Evolutionary conservation across 1,140 invertebrate genomes (phyloP).

Genomic region (Temnothorax longispinosus): DNA sequence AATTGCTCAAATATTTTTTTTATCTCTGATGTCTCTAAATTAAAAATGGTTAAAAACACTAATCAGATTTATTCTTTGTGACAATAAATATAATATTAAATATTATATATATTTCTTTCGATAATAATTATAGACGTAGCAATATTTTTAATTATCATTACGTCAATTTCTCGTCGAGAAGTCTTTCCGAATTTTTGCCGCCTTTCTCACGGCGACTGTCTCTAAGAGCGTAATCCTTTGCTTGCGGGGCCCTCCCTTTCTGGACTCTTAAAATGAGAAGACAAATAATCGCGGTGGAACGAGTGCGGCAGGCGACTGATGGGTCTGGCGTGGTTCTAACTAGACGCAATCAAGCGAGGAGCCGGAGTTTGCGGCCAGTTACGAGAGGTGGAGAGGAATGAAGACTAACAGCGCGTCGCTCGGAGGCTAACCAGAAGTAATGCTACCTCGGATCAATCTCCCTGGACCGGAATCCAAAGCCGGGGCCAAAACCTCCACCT

Average conservation of each 20-base stretch:
- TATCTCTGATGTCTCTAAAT: not conserved
- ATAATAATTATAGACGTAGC: not conserved
- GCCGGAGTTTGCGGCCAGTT: constrained; percentile 78
- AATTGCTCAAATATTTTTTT: not conserved
- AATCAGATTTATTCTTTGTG: not conserved
- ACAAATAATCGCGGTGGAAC: constrained; percentile 83
- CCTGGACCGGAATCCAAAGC: constrained; percentile 75
- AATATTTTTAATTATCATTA: not conserved
- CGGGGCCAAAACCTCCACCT: constrained; percentile 61
- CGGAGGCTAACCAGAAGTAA: constrained; percentile 85
- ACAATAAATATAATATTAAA: not conserved
- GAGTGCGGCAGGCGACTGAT: constrained; percentile 81
- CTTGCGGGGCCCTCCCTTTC: constrained; percentile 32
- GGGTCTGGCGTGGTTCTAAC: constrained; percentile 82
- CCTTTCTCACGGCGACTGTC: not conserved
- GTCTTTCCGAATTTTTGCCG: not conserved
- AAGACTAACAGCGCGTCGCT: constrained; percentile 84
- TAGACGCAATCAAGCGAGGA: constrained; percentile 84
- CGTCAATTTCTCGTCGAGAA: not conserved
- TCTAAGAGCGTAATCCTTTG: constrained; percentile 42
- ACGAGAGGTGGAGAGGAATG: constrained; percentile 80
- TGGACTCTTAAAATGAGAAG: constrained; percentile 83
- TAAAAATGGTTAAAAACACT: not conserved
- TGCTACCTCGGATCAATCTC: constrained; percentile 84
- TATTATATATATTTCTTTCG: not conserved